Base-by-base conservation (phyloP, 1,140 invertebrate species). In the Cryptotermes secundus region DNA sequence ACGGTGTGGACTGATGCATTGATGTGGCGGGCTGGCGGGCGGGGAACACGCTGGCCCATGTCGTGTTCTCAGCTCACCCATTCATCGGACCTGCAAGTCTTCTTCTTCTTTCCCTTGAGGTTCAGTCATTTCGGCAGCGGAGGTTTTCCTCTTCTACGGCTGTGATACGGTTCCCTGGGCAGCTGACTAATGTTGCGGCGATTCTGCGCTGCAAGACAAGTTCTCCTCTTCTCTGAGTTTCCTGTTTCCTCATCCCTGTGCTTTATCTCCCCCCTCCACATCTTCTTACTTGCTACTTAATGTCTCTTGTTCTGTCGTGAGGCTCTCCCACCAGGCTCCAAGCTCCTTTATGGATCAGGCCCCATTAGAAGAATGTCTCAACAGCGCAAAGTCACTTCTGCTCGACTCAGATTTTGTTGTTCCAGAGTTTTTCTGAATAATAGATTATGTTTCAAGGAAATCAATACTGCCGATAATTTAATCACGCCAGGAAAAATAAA, bases 111-210 rank as follows among this genome's bases (percentile, higher is more conserved):
- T n/a, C 4, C n/a, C 59, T 31, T 31, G 26, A 72, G 26, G 10
- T 72, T 72, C 59, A 72, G 26, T 72, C 59, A 72, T 72, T 72
- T 72, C 59, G n/a, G 59, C 59, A 14, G n/a, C n/a, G 59, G 59
- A 24, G 19, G 19, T 59, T 59, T n/a, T 59, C 26, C 12, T 59
- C 53, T 42, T 14, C 22, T 49, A 14, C 26, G 59, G 59, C 26
- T 9, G 26, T n/a, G 59, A 31, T 72, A 72, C 59, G 59, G 59
- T 72, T 72, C 59, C 59, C 26, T 72, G 59, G 59, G 26, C 59
- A 72, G 26, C 59, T 72, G 59, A 72, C 59, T 72, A 72, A 72
- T 72, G 26, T 72, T 72, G 59, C 59, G 59, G 59, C 59, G 10
- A 31, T 31, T 72, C n/a, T 31, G 10, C 19, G 26, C n/a, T 31